A percentile compares a stretch with the other conserved stretches of the same genome.
Evolutionary conservation across 1,140 invertebrate genomes (phyloP).

Genomic region (Pissodes strobi): DNA sequence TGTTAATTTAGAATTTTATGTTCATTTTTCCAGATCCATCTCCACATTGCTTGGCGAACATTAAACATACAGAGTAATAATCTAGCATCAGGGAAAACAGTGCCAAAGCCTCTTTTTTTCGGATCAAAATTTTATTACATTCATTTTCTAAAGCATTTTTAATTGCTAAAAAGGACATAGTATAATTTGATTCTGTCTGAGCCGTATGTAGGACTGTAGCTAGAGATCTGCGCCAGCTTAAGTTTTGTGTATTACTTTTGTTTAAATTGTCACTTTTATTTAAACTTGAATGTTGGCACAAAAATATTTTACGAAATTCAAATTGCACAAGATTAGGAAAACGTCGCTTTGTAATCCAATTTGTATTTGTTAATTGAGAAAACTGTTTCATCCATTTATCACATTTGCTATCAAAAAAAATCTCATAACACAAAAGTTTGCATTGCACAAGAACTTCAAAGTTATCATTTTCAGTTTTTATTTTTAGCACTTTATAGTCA

Average conservation of each 20-base stretch:
- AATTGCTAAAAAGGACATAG: background rate
- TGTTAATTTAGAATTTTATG: slow-evolving; percentile 18
- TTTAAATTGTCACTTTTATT: background rate
- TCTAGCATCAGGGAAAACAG: slow-evolving; percentile 10
- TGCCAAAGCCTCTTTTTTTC: slow-evolving; percentile 8
- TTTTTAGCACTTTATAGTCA: too few species aligned
- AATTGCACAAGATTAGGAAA: too few species aligned
- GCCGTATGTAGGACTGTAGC: slow-evolving; percentile 17
- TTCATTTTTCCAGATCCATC: slow-evolving; percentile 8
- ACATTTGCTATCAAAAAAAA: background rate
- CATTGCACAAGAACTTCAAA: too few species aligned
- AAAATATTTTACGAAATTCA: background rate
- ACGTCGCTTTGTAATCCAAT: background rate
- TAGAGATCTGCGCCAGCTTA: slow-evolving; percentile 14
- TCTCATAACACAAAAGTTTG: background rate
- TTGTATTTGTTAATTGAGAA: slow-evolving; percentile 4
- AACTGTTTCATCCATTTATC: background rate
- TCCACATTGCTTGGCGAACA: too few species aligned
- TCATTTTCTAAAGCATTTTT: too few species aligned
- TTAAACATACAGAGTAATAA: slow-evolving; percentile 19
- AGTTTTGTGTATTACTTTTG: background rate
- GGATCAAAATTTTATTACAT: background rate
- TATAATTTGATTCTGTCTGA: slow-evolving; percentile 25
- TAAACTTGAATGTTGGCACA: background rate
- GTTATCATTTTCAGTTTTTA: too few species aligned